Evolutionary conservation across 2,113 vertebrate species (phyloP), one percentile per base, ranked within the genome.

Genomic region (Galeopterus variegatus): DNA sequence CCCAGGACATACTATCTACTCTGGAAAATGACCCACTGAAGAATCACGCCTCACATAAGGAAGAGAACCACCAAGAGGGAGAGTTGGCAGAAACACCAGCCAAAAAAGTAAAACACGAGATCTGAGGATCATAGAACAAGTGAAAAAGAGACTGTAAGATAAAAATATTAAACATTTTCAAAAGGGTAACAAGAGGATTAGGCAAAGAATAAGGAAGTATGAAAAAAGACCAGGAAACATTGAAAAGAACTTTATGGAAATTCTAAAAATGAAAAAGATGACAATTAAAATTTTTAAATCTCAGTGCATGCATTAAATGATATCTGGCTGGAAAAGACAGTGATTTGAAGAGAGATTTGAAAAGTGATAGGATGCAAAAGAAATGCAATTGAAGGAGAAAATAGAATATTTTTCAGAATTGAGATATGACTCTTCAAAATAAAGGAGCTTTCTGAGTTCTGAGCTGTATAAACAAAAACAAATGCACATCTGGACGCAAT

Each of bases 321-420:
- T 58, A 83, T 58, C 8, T 60, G 23, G 48, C 36, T 77, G 4
- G 79, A 76, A 77, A 77, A 67, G 67, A 54, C 0, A 60, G 3
- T 60, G 13, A 62, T 73, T 80, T 62, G 58, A 82, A 70, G 58
- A 77, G 70, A 96, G 41, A 12, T 65, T 13, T 95, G 23, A 70
- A 93, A 83, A 92, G 54, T 72, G 70, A 82, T 0, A n/a, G 21
- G 83, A 72, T 64, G 19, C 3, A 24, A 23, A 65, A 73, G 65
- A 67, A 36, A 23, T 50, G 45, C 28, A 86, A 87, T 28, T 90
- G 48, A 86, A 90, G 87, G 62, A 82, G 64, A 86, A 81, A 75
- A 94, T 3, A 36, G 23, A 62, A 56, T 17, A 73, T 50, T 88
- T 87, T 88, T 41, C 54, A 73, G 36, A 79, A 91, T 13, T 87